These are phyloP conservation scores for Montipora capricornis DNA, from an alignment of 64 coral and sea anemone genomes.

Conservation along the genomic window DNA sequence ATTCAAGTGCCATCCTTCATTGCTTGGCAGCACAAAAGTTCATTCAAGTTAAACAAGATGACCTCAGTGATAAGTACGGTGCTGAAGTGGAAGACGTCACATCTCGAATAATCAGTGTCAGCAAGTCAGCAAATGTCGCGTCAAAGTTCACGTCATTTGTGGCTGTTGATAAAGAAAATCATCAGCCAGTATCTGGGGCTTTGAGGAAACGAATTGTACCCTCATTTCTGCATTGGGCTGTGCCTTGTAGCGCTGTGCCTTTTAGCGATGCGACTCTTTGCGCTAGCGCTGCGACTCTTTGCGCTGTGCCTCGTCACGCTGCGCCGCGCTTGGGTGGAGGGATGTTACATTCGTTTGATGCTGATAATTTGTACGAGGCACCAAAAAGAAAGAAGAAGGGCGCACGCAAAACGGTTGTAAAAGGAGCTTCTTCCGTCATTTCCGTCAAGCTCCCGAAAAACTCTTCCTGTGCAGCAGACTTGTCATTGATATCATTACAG, in stretches of 20 bases:
- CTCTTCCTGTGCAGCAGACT: neutral
- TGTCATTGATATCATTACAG: constrained; percentile 42
- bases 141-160: constrained; percentile 57
- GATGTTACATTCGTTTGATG: too few relatives aligned
- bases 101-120: neutral
- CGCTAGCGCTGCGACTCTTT: too few relatives aligned
- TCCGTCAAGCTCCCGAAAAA: too few relatives aligned
- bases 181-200: constrained; percentile 8
- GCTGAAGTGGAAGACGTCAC: neutral
- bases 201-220: neutral
- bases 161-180: constrained; percentile 45
- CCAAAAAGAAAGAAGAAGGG: too few relatives aligned
- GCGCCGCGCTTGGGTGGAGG: too few relatives aligned
- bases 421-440: too few relatives aligned
- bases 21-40: constrained; percentile 52
- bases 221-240: neutral
- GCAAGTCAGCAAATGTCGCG: constrained; percentile 16
- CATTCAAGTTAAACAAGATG: constrained; percentile 48
- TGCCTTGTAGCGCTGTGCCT: too few relatives aligned
- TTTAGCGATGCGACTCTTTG: too few relatives aligned
- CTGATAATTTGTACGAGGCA: too few relatives aligned
- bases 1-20: constrained; percentile 26
- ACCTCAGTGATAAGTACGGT: neutral
- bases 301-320: too few relatives aligned
- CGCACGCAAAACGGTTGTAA: too few relatives aligned